Evolutionary conservation across 1,140 invertebrate species (phyloP).

Genomic region (Caenorhabditis inopinata): DNA sequence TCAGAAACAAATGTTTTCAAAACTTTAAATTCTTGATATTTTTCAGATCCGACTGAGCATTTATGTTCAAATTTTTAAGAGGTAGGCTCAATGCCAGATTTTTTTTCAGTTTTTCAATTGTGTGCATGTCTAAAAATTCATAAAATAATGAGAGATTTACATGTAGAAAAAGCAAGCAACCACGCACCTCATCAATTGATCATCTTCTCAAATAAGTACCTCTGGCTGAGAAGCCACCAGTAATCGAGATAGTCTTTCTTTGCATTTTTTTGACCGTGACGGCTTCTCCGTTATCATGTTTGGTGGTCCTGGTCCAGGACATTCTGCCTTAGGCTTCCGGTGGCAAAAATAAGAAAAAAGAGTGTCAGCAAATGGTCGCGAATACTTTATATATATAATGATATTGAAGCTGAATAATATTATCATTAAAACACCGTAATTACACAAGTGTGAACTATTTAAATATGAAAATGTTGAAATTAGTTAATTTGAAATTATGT

Average conservation of each 20-base stretch:
- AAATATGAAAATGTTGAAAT: background rate
- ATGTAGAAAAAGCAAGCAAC: background rate
- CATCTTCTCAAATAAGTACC: conserved; percentile 41
- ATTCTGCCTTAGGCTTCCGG: background rate
- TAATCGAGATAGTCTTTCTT: conserved; percentile 35
- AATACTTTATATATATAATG: conserved; percentile 47
- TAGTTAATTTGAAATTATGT: too few relatives aligned
- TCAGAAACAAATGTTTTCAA: too few relatives aligned
- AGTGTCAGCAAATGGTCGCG: conserved; percentile 35
- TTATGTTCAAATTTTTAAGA: too few relatives aligned
- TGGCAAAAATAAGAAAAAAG: conserved; percentile 16
- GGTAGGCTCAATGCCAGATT: too few relatives aligned
- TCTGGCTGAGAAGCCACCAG: conserved; percentile 37
- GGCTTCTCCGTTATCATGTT: conserved; percentile 29
- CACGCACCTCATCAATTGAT: conserved; percentile 8
- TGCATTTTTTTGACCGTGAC: conserved; percentile 30
- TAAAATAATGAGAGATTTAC: too few relatives aligned
- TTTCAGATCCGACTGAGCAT: too few relatives aligned
- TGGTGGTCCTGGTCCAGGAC: conserved; percentile 10
- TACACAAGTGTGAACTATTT: background rate
- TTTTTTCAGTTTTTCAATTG: too few relatives aligned
- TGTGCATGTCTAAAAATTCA: too few relatives aligned
- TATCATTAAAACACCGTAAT: background rate
- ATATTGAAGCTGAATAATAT: conserved; percentile 49
- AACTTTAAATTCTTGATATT: too few relatives aligned